These are phyloP conservation scores for Isaurus tuberculatus DNA, from an alignment of 92 coral and sea anemone species.

Conservation along the genomic window DNA sequence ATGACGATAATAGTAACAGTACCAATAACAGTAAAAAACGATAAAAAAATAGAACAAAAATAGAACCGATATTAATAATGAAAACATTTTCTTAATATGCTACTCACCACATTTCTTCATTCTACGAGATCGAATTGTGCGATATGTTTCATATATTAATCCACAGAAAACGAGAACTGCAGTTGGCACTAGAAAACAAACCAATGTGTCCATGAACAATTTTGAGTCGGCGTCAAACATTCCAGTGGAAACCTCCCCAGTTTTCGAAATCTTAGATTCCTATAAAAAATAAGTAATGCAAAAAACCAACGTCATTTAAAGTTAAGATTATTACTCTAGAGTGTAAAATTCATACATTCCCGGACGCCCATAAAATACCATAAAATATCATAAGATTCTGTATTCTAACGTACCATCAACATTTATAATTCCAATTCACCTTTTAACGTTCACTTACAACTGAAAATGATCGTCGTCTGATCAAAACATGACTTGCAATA, in stretches of 20 bases:
- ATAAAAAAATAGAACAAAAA: not conserved
- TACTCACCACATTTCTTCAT: not conserved
- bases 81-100: not conserved
- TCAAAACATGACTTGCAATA: no score
- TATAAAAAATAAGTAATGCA: constrained; percentile 1
- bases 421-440: no score
- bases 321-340: no score
- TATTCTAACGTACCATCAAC: no score
- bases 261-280: constrained; percentile 34
- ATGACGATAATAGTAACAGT: no score
- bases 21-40: not conserved
- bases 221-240: constrained; percentile 54
- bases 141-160: not conserved
- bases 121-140: not conserved
- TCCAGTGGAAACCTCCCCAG: constrained; percentile 59
- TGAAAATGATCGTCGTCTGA: no score
- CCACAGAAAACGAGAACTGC: constrained; percentile 2
- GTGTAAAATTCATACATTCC: no score
- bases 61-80: not conserved
- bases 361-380: no score
- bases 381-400: no score
- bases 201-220: constrained; percentile 36
- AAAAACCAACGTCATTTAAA: not conserved
- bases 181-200: not conserved
- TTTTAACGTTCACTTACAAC: no score